These are phyloP conservation scores for Lissonota sp. DNA, from an alignment of 2,888 invertebrate genomes.

Conservation along the genomic window DNA sequence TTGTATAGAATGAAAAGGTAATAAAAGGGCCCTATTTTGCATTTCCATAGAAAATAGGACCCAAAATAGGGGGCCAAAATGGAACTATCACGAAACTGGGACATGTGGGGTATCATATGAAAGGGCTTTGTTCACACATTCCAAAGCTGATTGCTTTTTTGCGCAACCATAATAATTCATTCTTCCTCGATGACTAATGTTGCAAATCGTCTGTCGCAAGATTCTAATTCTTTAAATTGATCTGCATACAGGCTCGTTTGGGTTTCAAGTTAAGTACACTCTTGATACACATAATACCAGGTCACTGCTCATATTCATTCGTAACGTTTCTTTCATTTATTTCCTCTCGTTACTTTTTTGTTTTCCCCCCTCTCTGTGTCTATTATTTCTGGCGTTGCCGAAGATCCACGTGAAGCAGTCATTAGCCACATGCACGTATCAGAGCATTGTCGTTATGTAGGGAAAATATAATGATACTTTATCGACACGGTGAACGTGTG, in stretches of 20 bases:
- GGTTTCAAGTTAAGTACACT: not conserved
- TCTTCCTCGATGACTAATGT: no score
- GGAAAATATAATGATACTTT: conserved; percentile 30
- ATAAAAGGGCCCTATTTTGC: no score
- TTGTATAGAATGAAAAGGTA: no score
- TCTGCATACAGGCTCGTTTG: conserved; percentile 34
- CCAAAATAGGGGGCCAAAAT: no score
- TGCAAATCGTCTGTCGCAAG: conserved; percentile 19
- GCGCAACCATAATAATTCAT: no score
- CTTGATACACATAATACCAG: conserved; percentile 19
- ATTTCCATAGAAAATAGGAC: no score
- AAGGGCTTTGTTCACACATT: no score
- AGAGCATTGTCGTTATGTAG: conserved; percentile 60
- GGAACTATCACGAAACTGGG: no score
- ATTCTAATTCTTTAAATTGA: conserved; percentile 32
- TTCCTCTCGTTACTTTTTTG: conserved; percentile 6
- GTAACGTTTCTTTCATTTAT: not conserved
- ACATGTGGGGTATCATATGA: no score
- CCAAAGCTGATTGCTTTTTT: no score
- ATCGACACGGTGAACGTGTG: conserved; percentile 60
- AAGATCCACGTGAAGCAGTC: conserved; percentile 16
- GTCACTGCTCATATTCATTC: conserved; percentile 39
- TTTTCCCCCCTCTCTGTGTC: not conserved
- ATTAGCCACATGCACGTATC: conserved; percentile 46
- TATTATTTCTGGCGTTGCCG: not conserved